A percentile compares a stretch with the other conserved stretches of the same genome.
Evolutionary conservation across 2,113 vertebrate species (phyloP).

Genomic region (Pseudopipra pipra): DNA sequence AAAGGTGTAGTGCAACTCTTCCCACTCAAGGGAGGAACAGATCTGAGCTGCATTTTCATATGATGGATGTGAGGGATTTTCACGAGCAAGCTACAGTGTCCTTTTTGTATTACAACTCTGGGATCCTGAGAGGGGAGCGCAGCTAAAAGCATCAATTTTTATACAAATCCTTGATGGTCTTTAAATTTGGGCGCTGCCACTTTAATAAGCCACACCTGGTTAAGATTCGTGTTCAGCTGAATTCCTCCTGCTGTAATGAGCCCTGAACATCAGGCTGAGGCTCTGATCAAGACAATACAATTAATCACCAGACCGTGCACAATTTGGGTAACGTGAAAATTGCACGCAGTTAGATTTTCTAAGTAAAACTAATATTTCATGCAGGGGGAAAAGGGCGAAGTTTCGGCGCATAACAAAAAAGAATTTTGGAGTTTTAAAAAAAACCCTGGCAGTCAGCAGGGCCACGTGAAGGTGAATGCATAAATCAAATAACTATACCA

Average conservation of each 20-base stretch:
- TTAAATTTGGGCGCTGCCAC: slow-evolving; percentile 62
- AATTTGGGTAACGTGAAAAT: slow-evolving; percentile 70
- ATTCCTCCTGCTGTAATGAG: slow-evolving; percentile 62
- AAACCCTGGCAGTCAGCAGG: slow-evolving; percentile 69
- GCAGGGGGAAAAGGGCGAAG: slow-evolving; percentile 43
- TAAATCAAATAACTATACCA: slow-evolving; percentile 74
- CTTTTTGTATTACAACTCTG: slow-evolving; percentile 49
- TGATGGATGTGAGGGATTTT: slow-evolving; percentile 70
- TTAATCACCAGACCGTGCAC: slow-evolving; percentile 71
- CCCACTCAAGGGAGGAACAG: neutral
- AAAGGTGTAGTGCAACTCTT: neutral
- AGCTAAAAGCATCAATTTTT: slow-evolving; percentile 65
- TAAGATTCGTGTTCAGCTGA: slow-evolving; percentile 63
- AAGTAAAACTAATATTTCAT: slow-evolving; percentile 73
- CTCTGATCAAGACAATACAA: slow-evolving; percentile 71
- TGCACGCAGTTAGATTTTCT: slow-evolving; percentile 61
- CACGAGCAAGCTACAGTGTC: slow-evolving; percentile 48
- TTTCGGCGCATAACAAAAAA: slow-evolving; percentile 62
- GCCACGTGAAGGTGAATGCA: slow-evolving; percentile 71
- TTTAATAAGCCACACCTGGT: slow-evolving; percentile 73
- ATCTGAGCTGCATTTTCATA: slow-evolving; percentile 44
- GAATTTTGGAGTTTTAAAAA: slow-evolving; percentile 45
- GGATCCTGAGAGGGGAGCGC: slow-evolving; percentile 24
- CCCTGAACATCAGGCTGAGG: slow-evolving; percentile 67
- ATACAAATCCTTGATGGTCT: slow-evolving; percentile 66